Conservation (phyloP, 2,113 vertebrate genomes). For the Sphaerodactylus townsendi region DNA sequence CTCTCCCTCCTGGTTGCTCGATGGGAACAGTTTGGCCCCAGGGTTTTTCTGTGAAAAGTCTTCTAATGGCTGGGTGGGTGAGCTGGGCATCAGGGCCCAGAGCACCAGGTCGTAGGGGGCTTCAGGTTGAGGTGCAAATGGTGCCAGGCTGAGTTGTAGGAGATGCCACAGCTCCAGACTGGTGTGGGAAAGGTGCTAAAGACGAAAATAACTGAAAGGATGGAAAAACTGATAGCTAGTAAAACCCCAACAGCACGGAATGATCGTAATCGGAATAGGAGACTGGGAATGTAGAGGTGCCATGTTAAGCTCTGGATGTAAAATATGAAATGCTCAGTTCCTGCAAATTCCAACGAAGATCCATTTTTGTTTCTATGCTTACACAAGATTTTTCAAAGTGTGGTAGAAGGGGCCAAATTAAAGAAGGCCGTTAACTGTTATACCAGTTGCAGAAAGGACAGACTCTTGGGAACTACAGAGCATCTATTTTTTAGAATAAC, state of each 20-base stretch:
- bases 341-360: background rate
- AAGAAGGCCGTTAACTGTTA: background rate
- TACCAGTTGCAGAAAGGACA: background rate
- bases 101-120: too few species aligned
- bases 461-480: background rate
- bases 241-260: background rate
- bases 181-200: background rate
- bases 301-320: background rate
- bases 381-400: background rate
- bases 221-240: too few species aligned
- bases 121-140: too few species aligned
- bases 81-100: too few species aligned
- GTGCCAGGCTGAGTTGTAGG: too few species aligned
- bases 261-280: background rate
- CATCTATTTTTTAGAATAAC: background rate
- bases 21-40: too few species aligned
- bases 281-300: background rate
- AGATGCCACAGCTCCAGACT: too few species aligned
- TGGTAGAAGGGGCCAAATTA: background rate
- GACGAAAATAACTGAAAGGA: too few species aligned
- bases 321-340: background rate
- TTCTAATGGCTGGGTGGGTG: too few species aligned
- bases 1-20: too few species aligned
- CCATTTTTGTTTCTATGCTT: background rate
- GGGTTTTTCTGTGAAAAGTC: too few species aligned